These are phyloP conservation scores for Metaphire vulgaris DNA, from an alignment of 1,140 invertebrate genomes.

Conservation along the genomic window DNA sequence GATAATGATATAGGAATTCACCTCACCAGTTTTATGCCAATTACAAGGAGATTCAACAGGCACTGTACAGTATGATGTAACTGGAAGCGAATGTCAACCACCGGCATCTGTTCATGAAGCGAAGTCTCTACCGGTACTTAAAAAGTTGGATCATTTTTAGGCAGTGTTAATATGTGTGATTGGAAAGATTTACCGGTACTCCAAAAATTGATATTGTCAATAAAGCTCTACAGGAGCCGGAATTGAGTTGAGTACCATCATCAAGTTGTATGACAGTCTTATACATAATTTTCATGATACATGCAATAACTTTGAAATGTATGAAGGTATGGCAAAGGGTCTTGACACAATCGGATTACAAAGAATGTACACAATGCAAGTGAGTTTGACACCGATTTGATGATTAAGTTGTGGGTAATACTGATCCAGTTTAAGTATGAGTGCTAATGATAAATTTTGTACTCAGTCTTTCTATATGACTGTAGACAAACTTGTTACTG, in stretches of 20 bases:
- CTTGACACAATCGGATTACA: conserved; percentile 22
- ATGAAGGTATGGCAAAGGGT: conserved; percentile 18
- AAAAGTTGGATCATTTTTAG: conserved; percentile 2
- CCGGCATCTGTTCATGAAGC: conserved; percentile 11
- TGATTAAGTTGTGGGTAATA: conserved; percentile 18
- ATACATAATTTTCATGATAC: not conserved
- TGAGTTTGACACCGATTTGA: conserved; percentile 15
- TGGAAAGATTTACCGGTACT: conserved; percentile 9
- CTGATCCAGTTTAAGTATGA: conserved; percentile 7
- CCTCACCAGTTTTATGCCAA: conserved; percentile 5
- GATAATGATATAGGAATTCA: not conserved
- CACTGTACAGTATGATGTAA: not conserved
- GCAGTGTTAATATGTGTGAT: conserved; percentile 9
- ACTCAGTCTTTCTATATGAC: conserved; percentile 19
- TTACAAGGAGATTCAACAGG: not conserved
- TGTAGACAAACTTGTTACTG: conserved; percentile 17
- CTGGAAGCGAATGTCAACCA: conserved; percentile 13
- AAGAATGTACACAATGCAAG: conserved; percentile 23
- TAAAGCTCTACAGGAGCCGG: conserved; percentile 11
- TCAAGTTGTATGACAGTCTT: conserved; percentile 16
- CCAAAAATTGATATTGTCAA: conserved; percentile 11
- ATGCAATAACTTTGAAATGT: conserved; percentile 4
- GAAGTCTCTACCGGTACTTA: not conserved
- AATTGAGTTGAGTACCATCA: conserved; percentile 8
- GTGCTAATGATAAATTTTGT: conserved; percentile 9